phyloP scores from a whole-genome alignment of 2,797 vertebrate genomes.

The Sebastes miniatus region DNA sequence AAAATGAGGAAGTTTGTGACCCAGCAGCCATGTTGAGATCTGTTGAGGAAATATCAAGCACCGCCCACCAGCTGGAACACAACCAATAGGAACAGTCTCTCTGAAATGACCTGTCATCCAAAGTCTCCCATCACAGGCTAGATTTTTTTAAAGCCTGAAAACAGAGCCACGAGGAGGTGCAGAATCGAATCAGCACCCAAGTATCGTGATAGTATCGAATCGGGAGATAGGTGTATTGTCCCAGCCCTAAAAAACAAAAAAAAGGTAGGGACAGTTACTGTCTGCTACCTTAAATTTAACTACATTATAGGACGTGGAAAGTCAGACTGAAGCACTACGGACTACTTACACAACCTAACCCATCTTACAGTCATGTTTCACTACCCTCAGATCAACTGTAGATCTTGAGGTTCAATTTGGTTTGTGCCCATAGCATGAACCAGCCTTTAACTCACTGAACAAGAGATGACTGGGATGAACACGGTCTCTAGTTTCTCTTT shows the following conservation, averaged over 20 bases:
- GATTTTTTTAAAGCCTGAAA: no score
- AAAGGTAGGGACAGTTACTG: background rate
- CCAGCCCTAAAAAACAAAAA: background rate
- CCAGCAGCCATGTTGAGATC: no score
- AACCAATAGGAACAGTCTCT: no score
- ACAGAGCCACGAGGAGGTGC: no score
- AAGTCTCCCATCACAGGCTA: no score
- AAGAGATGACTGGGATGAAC: slow-evolving; percentile 76
- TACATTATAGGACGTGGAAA: background rate
- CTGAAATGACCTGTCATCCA: no score
- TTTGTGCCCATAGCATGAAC: slow-evolving; percentile 76
- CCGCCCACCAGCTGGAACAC: no score
- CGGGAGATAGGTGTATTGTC: no score
- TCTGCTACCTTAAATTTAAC: background rate
- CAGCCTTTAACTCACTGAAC: slow-evolving; percentile 71
- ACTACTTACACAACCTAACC: background rate
- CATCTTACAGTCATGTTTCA: background rate
- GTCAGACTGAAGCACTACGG: background rate
- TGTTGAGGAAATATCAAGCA: no score
- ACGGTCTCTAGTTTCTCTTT: slow-evolving; percentile 64
- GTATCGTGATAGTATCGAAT: no score
- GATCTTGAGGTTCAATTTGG: background rate
- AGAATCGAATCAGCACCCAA: no score
- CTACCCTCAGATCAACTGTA: background rate
- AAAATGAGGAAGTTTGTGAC: no score